Conservation (phyloP, 2,888 invertebrate genomes). For the Artemia sinica region DNA sequence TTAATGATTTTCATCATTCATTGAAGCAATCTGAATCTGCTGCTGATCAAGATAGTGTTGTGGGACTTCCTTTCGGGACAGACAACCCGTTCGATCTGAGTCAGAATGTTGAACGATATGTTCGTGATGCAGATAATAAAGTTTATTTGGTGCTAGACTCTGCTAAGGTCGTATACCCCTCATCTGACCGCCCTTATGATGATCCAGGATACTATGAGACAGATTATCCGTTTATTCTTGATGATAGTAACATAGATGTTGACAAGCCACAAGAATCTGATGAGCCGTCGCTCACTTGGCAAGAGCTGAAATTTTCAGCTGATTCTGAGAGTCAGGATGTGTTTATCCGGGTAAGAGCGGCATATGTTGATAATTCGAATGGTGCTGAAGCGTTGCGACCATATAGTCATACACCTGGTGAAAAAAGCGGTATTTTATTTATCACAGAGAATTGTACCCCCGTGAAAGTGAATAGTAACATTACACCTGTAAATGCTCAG, state of each 20-base stretch:
- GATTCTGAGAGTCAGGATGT: slow-evolving; percentile 9
- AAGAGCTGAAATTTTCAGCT: slow-evolving; percentile 4
- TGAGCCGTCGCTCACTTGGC: background rate
- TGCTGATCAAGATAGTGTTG: background rate
- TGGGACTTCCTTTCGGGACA: background rate
- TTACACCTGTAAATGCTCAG: slow-evolving; percentile 1
- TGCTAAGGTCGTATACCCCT: background rate
- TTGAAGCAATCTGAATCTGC: background rate
- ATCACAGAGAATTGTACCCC: background rate
- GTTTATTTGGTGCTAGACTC: slow-evolving; percentile 3
- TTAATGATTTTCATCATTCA: background rate
- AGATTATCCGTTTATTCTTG: slow-evolving; percentile 9
- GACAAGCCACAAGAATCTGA: background rate
- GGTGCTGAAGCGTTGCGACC: background rate
- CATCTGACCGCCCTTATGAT: background rate
- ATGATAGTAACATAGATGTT: background rate
- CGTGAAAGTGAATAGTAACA: background rate
- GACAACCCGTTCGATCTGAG: background rate
- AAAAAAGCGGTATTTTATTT: background rate
- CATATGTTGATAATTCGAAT: background rate
- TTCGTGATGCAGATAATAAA: slow-evolving; percentile 8
- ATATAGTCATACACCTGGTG: background rate
- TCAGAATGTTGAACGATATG: slow-evolving; percentile 2
- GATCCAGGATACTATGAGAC: background rate
- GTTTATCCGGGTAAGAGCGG: background rate